Base-by-base conservation (phyloP, 2,797 vertebrate species). In the Lepilemur septentrionalis region DNA sequence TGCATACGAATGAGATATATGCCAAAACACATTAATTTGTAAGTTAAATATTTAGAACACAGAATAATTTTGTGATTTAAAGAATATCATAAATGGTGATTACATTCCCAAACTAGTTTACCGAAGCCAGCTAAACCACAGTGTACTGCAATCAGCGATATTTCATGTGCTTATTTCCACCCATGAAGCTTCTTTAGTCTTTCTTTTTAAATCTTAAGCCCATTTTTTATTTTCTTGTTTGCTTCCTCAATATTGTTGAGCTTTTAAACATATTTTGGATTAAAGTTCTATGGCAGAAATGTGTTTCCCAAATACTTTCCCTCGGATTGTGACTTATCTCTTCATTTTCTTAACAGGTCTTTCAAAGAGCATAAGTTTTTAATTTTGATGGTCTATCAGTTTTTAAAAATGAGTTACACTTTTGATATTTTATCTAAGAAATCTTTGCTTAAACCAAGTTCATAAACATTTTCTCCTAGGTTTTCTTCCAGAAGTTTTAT, bases 61-160 rank as follows among this genome's bases (percentile, higher is more conserved):
- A 93, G 63, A 63, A 94, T 87, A 17, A 73, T 72, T 67, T 90
- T 89, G 14, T 67, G 17, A 67, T 3, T 76, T 35, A 82, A 85
- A 50, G 17, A 82, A 4, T 87, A 48, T 32, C 73, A 43, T 83
- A 72, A 35, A 48, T 55, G 25, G 10, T 32, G 20, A 25, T 84
- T 46, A 35, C 50, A 7, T 78, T 79, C 20, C 25, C 52, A 48
- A 30, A 48, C 20, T 82, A 46, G 14, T 25, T 25, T n/a, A 43
- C 22, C 59, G 32, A 81, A 85, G 12, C 30, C 48, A 12, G 25
- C 18, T 4, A 5, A 43, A 28, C 12, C 15, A 7, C 15, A 3
- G 0, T 14, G 25, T 41, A 2, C 32, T 6, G 0, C 8, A 23
- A 14, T 23, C 20, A 63, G 1, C 20, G 5, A 18, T 43, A 2